Evolutionary conservation across 2,113 vertebrate species (phyloP).

Genomic region (Nibea albiflora): DNA sequence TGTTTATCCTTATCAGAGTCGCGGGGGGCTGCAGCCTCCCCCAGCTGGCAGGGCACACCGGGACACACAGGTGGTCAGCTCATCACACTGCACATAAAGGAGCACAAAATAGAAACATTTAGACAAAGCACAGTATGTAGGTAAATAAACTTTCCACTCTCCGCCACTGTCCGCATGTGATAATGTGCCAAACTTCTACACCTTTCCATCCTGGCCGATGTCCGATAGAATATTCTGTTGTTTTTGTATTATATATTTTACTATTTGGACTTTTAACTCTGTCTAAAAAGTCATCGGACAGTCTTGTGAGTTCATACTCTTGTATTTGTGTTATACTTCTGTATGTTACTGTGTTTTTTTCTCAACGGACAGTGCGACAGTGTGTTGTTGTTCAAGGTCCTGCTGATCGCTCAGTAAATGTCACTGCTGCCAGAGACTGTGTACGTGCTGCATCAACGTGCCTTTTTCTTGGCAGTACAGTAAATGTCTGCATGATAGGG

Average conservation of each 20-base stretch:
- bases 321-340: conserved; percentile 24
- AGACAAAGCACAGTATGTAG: neutral
- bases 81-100: no score
- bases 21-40: no score
- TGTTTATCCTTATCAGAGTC: no score
- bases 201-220: neutral
- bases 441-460: conserved; percentile 51
- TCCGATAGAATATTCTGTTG: neutral
- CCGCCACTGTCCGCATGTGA: neutral
- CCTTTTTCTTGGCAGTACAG: conserved; percentile 61
- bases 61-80: no score
- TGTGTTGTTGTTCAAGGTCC: conserved; percentile 31
- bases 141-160: neutral
- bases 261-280: no score
- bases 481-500: conserved; percentile 54
- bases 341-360: conserved; percentile 40
- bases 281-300: neutral
- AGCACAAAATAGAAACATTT: neutral
- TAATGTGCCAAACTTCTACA: neutral
- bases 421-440: conserved; percentile 56
- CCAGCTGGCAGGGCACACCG: no score
- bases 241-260: no score
- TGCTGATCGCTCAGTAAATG: conserved; percentile 44
- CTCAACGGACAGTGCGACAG: conserved; percentile 17
- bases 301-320: neutral